A percentile compares a stretch with the other conserved stretches of the same genome.
phyloP scores from a whole-genome alignment of 2,113 vertebrate species.

The Elephantulus edwardii region DNA sequence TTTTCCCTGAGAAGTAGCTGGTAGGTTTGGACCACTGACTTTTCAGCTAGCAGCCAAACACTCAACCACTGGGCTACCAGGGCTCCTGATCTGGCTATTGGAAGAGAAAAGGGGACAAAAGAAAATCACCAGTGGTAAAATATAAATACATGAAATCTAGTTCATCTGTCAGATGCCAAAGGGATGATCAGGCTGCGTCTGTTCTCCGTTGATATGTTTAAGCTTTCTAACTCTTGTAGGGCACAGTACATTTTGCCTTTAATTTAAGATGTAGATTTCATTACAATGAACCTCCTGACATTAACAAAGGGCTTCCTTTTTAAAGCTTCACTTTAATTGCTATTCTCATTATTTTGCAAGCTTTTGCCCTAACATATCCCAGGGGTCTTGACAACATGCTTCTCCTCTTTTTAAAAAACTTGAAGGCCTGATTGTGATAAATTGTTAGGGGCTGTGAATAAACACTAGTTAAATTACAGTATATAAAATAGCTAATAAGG shows the following conservation, averaged over 20 bases:
- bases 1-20: neutral
- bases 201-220: slow-evolving; percentile 70
- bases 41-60: neutral
- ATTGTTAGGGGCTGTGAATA: slow-evolving; percentile 96
- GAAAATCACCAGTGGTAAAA: slow-evolving; percentile 22
- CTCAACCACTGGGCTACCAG: neutral
- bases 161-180: slow-evolving; percentile 71
- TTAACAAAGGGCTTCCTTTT: slow-evolving; percentile 86
- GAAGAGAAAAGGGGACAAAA: neutral
- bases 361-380: slow-evolving; percentile 92
- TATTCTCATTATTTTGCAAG: slow-evolving; percentile 89
- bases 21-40: neutral
- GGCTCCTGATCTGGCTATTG: neutral
- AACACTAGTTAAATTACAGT: slow-evolving; percentile 95
- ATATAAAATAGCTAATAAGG: slow-evolving; percentile 95
- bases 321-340: slow-evolving; percentile 89
- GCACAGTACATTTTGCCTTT: slow-evolving; percentile 81
- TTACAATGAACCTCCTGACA: slow-evolving; percentile 86
- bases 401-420: slow-evolving; percentile 88
- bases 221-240: slow-evolving; percentile 75
- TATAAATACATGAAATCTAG: slow-evolving; percentile 62
- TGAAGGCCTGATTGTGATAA: slow-evolving; percentile 90
- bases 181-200: slow-evolving; percentile 52
- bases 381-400: slow-evolving; percentile 88
- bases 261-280: slow-evolving; percentile 88